Evolutionary conservation across 2,797 vertebrate species (phyloP).

Genomic region (Sebastes vulpes): DNA sequence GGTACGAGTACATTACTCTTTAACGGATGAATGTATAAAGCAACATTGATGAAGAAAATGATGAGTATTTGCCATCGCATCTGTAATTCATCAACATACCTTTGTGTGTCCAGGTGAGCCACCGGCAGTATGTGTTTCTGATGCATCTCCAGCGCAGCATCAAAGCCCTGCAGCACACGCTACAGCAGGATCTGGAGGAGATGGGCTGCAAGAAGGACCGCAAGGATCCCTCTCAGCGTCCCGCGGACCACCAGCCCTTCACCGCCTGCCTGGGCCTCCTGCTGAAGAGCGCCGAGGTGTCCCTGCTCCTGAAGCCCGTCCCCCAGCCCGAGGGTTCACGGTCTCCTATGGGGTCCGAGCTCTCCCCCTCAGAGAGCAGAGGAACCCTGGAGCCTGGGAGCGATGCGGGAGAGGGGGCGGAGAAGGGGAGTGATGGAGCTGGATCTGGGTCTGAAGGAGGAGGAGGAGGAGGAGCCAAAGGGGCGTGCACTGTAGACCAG

Average conservation of each 20-base stretch:
- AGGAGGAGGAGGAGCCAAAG: slow-evolving; percentile 28
- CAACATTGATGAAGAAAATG: neutral
- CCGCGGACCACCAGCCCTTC: slow-evolving; percentile 74
- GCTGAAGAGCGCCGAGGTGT: slow-evolving; percentile 93
- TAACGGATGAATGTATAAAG: neutral
- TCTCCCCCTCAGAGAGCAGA: slow-evolving; percentile 89
- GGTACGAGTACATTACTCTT: neutral
- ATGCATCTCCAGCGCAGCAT: slow-evolving; percentile 94
- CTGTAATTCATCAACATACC: neutral
- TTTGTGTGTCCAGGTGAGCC: slow-evolving; percentile 86
- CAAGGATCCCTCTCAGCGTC: slow-evolving; percentile 51
- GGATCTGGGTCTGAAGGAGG: slow-evolving; percentile 15
- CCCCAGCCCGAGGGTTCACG: slow-evolving; percentile 80
- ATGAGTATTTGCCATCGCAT: neutral
- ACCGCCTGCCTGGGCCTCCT: slow-evolving; percentile 91
- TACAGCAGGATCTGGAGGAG: slow-evolving; percentile 92
- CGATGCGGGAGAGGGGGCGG: slow-evolving; percentile 64
- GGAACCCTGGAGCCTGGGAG: slow-evolving; percentile 82
- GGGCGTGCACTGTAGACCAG: slow-evolving; percentile 84
- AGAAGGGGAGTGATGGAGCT: slow-evolving; percentile 57
- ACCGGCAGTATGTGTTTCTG: slow-evolving; percentile 94
- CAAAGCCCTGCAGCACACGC: slow-evolving; percentile 90
- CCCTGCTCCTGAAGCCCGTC: slow-evolving; percentile 92
- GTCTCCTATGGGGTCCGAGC: slow-evolving; percentile 82
- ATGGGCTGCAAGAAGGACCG: slow-evolving; percentile 78